These are phyloP conservation scores for Sebastes variabilis DNA, from an alignment of 2,797 vertebrate species.

Conservation along the genomic window DNA sequence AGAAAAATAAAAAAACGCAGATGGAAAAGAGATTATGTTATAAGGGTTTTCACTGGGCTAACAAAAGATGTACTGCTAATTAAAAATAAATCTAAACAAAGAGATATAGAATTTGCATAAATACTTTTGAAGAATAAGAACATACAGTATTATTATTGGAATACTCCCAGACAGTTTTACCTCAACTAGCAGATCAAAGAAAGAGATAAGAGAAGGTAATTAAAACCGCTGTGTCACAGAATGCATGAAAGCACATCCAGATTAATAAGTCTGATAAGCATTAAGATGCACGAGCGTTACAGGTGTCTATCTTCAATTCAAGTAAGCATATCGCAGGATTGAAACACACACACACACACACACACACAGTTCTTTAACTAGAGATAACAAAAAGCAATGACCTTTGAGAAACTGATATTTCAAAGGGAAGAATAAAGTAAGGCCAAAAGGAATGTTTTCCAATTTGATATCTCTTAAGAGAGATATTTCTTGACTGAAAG, in stretches of 20 bases:
- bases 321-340: not conserved
- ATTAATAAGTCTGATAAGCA: slow-evolving; percentile 47
- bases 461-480: not conserved
- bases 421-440: not conserved
- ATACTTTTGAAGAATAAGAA: not conserved
- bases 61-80: slow-evolving; percentile 10
- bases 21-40: slow-evolving; percentile 8
- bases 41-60: not conserved
- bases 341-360: not conserved
- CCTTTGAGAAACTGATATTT: not conserved
- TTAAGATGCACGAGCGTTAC: slow-evolving; percentile 21
- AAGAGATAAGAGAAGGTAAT: slow-evolving; percentile 45
- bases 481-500: not conserved
- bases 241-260: slow-evolving; percentile 47
- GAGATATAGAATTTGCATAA: not conserved
- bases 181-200: slow-evolving; percentile 22
- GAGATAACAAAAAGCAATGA: not conserved
- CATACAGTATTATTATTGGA: not conserved
- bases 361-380: not conserved
- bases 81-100: not conserved
- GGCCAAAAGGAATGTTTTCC: not conserved
- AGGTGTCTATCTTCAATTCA: slow-evolving; percentile 9
- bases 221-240: slow-evolving; percentile 42
- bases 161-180: not conserved
- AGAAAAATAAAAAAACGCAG: not conserved